Conservation (phyloP, 2,113 vertebrate genomes). For the Microtus montanus region DNA sequence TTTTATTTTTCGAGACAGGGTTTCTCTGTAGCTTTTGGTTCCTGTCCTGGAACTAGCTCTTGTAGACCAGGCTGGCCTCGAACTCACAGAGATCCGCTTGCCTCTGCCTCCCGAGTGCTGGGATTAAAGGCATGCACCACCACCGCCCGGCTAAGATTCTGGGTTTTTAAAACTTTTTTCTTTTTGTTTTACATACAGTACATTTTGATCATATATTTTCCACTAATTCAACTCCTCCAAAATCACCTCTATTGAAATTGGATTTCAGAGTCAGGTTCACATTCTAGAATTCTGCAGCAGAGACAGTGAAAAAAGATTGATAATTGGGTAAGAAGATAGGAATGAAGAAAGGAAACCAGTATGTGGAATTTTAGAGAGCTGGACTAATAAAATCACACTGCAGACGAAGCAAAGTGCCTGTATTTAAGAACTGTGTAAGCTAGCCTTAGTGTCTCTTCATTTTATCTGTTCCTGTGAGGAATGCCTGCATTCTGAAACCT, state of each 20-base stretch:
- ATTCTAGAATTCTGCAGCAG: not conserved
- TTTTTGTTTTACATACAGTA: not conserved
- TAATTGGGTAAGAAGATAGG: not conserved
- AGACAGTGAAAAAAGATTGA: not conserved
- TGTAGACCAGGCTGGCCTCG: too few relatives aligned
- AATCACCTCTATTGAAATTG: not conserved
- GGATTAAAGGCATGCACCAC: too few relatives aligned
- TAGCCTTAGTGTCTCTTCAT: not conserved
- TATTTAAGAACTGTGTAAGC: not conserved
- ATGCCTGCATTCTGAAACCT: not conserved
- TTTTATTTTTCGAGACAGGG: too few relatives aligned
- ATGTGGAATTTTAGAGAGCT: not conserved
- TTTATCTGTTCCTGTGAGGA: not conserved
- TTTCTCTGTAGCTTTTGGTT: too few relatives aligned
- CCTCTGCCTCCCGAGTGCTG: too few relatives aligned
- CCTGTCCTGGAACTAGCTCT: too few relatives aligned
- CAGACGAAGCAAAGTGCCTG: not conserved
- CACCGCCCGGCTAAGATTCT: not conserved
- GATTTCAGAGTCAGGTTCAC: not conserved
- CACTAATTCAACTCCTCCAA: not conserved
- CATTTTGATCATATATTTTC: not conserved
- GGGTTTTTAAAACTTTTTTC: not conserved
- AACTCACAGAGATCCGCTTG: too few relatives aligned
- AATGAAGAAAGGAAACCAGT: not conserved
- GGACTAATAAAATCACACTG: accelerated